These are phyloP conservation scores for Drosophila truncata DNA, from an alignment of 1,140 invertebrate species.

Conservation along the genomic window DNA sequence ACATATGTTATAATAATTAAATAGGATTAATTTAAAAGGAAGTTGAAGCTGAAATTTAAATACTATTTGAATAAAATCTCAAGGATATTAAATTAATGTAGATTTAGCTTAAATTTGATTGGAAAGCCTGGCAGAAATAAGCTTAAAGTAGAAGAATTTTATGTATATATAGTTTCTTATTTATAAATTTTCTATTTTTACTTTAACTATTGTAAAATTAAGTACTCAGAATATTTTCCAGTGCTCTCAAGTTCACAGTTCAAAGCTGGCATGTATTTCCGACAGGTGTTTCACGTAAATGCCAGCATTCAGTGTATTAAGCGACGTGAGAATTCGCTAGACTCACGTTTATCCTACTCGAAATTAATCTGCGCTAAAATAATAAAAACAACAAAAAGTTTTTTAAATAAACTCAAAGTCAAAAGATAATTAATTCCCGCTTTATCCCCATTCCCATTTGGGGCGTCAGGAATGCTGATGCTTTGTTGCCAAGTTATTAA, in stretches of 20 bases:
- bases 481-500: conserved; percentile 59
- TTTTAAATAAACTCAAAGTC: conserved; percentile 61
- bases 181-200: too few species aligned
- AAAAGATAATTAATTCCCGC: conserved; percentile 72
- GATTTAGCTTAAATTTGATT: too few species aligned
- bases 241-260: neutral
- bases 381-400: conserved; percentile 47
- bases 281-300: conserved; percentile 6
- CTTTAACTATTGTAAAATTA: too few species aligned
- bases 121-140: too few species aligned
- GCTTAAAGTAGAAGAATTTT: too few species aligned
- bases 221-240: neutral
- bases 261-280: conserved; percentile 8
- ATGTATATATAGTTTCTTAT: too few species aligned
- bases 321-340: conserved; percentile 29
- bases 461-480: conserved; percentile 24
- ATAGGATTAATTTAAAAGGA: too few species aligned
- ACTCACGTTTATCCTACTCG: conserved; percentile 5
- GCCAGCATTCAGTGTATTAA: conserved; percentile 1
- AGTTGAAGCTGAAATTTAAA: too few species aligned
- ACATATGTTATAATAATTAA: too few species aligned
- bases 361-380: conserved; percentile 12
- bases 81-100: too few species aligned
- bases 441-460: conserved; percentile 26
- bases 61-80: too few species aligned